A percentile compares a stretch with the other conserved stretches of the same genome.
Conservation (phyloP, 1,140 invertebrate genomes). For the Drosophila eugracilis region DNA sequence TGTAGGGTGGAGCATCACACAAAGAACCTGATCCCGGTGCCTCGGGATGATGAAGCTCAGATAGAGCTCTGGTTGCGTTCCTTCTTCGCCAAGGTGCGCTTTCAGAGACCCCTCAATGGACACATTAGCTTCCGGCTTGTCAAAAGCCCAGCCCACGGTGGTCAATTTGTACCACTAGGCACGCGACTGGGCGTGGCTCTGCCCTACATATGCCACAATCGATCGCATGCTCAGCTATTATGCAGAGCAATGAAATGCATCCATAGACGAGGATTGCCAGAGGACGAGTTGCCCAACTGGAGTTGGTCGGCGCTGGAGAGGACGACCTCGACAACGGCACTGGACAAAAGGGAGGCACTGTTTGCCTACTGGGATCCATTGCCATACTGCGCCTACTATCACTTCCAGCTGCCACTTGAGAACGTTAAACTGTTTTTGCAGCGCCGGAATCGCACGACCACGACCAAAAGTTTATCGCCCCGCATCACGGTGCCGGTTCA, state of each 20-base stretch:
- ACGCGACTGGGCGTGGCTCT: slow-evolving; percentile 90
- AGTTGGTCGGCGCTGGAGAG: slow-evolving; percentile 74
- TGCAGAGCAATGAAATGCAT: slow-evolving; percentile 85
- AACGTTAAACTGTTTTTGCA: slow-evolving; percentile 85
- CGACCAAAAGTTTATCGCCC: slow-evolving; percentile 80
- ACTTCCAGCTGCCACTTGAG: slow-evolving; percentile 90
- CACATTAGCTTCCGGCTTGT: slow-evolving; percentile 91
- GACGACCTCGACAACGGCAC: slow-evolving; percentile 84
- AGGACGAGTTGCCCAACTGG: slow-evolving; percentile 75
- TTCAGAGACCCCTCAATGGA: slow-evolving; percentile 88
- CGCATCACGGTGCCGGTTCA: slow-evolving; percentile 80
- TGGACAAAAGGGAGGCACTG: slow-evolving; percentile 90
- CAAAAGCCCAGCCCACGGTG: slow-evolving; percentile 84
- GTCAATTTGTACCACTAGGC: slow-evolving; percentile 87
- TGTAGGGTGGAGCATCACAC: slow-evolving; percentile 89
- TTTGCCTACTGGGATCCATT: slow-evolving; percentile 93
- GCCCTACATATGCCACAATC: slow-evolving; percentile 91
- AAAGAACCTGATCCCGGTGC: slow-evolving; percentile 87
- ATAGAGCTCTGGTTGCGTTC: slow-evolving; percentile 89
- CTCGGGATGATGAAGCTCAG: slow-evolving; percentile 87
- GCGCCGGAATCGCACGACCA: slow-evolving; percentile 67
- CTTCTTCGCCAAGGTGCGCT: slow-evolving; percentile 88
- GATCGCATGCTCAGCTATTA: slow-evolving; percentile 88
- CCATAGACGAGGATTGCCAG: slow-evolving; percentile 85
- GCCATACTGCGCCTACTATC: slow-evolving; percentile 93